phyloP scores from a whole-genome alignment of 2,113 vertebrate species.

The Abramis brama region DNA sequence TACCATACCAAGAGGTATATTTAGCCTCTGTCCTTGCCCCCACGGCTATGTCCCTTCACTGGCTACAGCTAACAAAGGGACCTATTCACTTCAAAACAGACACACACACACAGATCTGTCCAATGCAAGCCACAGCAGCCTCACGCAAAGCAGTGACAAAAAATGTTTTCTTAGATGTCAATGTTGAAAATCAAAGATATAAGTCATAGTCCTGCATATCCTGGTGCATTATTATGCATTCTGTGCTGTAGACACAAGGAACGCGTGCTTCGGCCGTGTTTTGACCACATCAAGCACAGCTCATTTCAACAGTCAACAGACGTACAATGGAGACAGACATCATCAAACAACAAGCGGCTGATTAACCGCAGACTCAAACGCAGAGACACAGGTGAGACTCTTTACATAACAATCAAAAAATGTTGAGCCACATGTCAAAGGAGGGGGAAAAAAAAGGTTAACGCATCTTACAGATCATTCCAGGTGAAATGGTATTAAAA shows the following conservation, averaged over 20 bases:
- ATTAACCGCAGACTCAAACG: conserved; percentile 57
- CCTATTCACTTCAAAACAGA: conserved; percentile 15
- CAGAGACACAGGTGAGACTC: conserved; percentile 49
- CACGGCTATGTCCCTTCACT: conserved; percentile 19
- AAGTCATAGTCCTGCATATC: background rate
- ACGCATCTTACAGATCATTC: background rate
- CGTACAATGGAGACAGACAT: conserved; percentile 67
- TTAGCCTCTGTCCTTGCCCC: conserved; percentile 43
- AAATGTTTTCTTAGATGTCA: conserved; percentile 31
- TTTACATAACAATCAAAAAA: conserved; percentile 32
- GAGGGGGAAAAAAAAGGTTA: no score
- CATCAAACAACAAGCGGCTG: conserved; percentile 62
- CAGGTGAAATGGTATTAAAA: background rate
- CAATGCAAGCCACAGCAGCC: conserved; percentile 7
- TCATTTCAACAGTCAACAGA: conserved; percentile 67
- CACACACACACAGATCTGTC: background rate
- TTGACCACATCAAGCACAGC: conserved; percentile 77
- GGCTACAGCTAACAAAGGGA: conserved; percentile 32
- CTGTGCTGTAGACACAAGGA: conserved; percentile 50
- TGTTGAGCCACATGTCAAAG: background rate
- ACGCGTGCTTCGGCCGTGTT: conserved; percentile 46
- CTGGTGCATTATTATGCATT: background rate
- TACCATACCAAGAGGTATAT: conserved; percentile 39
- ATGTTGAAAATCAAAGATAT: conserved; percentile 34
- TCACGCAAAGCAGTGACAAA: conserved; percentile 20